Evolutionary conservation across 2,113 vertebrate species (phyloP).

Genomic region (Scatophagus argus): DNA sequence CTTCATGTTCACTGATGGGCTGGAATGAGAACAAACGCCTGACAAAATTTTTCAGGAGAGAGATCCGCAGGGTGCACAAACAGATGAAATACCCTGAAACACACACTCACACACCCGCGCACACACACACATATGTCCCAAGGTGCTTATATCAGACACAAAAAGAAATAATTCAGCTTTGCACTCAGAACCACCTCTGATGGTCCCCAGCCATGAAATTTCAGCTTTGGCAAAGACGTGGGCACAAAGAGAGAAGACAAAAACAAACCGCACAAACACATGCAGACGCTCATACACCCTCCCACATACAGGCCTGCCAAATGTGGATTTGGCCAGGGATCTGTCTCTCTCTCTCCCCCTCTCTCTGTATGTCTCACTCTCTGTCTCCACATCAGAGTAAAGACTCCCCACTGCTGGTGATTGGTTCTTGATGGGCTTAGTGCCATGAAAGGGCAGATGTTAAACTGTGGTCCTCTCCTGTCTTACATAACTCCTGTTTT

Average conservation of each 20-base stretch:
- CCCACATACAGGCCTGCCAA: constrained; percentile 50
- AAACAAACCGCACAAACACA: constrained; percentile 56
- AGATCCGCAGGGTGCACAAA: constrained; percentile 23
- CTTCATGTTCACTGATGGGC: constrained; percentile 38
- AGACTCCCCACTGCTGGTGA: constrained; percentile 33
- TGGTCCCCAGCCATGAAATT: constrained; percentile 75
- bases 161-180: constrained; percentile 75
- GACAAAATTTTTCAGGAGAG: constrained; percentile 44
- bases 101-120: constrained; percentile 14
- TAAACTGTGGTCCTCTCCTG: constrained; percentile 55
- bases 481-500: constrained; percentile 63
- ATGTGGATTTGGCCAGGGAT: constrained; percentile 54
- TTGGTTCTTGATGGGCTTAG: constrained; percentile 40
- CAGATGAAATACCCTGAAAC: constrained; percentile 8
- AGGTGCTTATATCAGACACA: constrained; percentile 69
- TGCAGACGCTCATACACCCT: constrained; percentile 37
- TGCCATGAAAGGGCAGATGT: constrained; percentile 67
- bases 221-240: constrained; percentile 69
- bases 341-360: constrained; percentile 26
- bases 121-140: constrained; percentile 35
- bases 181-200: constrained; percentile 78
- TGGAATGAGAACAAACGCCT: constrained; percentile 52
- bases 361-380: constrained; percentile 4
- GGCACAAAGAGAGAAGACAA: constrained; percentile 48
- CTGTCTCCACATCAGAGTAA: constrained; percentile 18